These are phyloP conservation scores for Rutilus rutilus DNA, from an alignment of 2,113 vertebrate genomes.

Conservation along the genomic window DNA sequence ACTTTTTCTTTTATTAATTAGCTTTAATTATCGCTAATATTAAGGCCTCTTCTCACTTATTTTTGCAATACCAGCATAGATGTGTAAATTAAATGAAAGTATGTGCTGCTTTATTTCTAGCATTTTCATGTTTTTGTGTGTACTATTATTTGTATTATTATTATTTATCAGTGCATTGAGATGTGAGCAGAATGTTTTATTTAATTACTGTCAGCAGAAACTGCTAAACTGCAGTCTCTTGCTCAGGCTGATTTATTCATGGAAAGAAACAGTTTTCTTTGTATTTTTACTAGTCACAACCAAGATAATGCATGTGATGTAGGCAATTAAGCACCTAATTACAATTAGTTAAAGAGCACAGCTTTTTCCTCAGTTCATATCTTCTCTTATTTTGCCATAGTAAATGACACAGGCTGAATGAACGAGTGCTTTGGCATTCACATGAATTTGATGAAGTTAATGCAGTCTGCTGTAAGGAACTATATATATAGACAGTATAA, in stretches of 20 bases:
- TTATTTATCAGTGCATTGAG: conserved; percentile 34
- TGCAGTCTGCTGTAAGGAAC: not conserved
- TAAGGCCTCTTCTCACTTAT: conserved; percentile 16
- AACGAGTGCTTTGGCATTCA: conserved; percentile 25
- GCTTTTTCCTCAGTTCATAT: conserved; percentile 24
- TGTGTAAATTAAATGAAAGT: conserved; percentile 1
- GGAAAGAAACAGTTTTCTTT: conserved; percentile 59
- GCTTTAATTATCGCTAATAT: not conserved
- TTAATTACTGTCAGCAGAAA: conserved; percentile 68
- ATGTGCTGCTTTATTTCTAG: not conserved
- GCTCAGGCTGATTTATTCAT: conserved; percentile 53
- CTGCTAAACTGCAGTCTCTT: conserved; percentile 58
- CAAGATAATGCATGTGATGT: conserved; percentile 52
- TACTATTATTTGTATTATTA: conserved; percentile 38
- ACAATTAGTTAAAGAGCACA: conserved; percentile 55
- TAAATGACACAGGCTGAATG: conserved; percentile 32
- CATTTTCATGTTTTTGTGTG: conserved; percentile 36
- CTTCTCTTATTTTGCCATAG: conserved; percentile 29
- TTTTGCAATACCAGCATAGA: not conserved
- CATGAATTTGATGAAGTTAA: not conserved
- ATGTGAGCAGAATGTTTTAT: conserved; percentile 39
- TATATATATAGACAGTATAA: too few relatives aligned
- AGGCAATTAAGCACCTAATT: conserved; percentile 63
- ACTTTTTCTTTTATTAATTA: not conserved
- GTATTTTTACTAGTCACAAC: conserved; percentile 63